Conservation (phyloP, 2,797 vertebrate species). For the Pseudochromis fuscus region DNA sequence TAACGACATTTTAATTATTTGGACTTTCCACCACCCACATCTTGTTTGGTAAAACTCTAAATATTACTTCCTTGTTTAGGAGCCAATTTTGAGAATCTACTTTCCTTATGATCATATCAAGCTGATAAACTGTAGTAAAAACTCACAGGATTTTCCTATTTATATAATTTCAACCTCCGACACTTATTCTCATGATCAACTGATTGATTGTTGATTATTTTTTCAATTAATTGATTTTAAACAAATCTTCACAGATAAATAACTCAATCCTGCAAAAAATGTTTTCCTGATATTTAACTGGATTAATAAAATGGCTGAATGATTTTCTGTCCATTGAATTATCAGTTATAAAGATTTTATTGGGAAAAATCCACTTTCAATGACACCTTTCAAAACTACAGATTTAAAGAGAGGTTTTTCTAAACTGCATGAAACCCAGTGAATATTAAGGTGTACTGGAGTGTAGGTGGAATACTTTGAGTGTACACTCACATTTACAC, state of each 20-base stretch:
- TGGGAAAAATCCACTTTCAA: not conserved
- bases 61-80: not conserved
- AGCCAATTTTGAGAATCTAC: not conserved
- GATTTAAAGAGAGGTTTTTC: not conserved
- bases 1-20: not conserved
- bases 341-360: not conserved
- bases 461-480: not conserved
- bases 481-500: conserved; percentile 92
- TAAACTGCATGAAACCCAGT: not conserved
- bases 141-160: not conserved
- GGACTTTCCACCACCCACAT: not conserved
- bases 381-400: not conserved
- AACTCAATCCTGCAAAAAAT: not conserved
- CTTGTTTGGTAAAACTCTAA: not conserved
- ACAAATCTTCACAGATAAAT: not conserved
- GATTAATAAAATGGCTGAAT: not conserved
- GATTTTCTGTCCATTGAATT: not conserved
- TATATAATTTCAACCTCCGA: not conserved
- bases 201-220: not conserved
- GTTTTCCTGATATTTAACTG: not conserved
- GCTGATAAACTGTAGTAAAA: not conserved
- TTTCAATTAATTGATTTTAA: too few species aligned
- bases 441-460: not conserved
- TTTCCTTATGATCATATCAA: not conserved
- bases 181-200: not conserved